Evolutionary conservation across 1,140 invertebrate species (phyloP), one percentile per base, ranked within the genome.

Genomic region (Mya arenaria): DNA sequence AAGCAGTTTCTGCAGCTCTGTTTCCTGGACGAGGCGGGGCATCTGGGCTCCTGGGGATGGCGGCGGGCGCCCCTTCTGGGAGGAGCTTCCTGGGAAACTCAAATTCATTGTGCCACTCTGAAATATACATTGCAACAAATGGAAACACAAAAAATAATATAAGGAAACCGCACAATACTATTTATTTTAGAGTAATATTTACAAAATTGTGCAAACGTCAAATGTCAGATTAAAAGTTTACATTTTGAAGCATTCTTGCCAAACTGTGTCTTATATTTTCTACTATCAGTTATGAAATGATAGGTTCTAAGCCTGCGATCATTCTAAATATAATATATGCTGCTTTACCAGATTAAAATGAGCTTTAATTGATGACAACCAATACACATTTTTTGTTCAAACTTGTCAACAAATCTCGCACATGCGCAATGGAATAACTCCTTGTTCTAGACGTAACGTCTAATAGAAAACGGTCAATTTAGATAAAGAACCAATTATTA

Each of bases 1-100:
- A 37, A 92, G 78, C 62, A 92, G 72, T 69, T 92, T 92, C 56
- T 92, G 91, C 25, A 92, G 74, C 74, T 92, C 91, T 48, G 89
- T 90, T 65, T 92, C 89, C 63, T 87, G 82, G 28, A 83, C 84
- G 1, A 89, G 66, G 17, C 84, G 79, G 10, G 88, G 85, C 36
- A 90, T 68, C 2, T 80, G 77, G 19, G 83, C 85, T 30, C 66
- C 66, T 10, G 84, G 82, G 17, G 80, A 79, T 37, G 82, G 4
- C 28, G 84, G 84, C 4, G 75, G 79, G 15, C 52, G 62, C n/a
- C 82, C 82, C 23, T 62, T 25, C n/a, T 48, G n/a, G 48, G 30
- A 25, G 1, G 37, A 4, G 10, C 65, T 77, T 28, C 82, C 82
- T 32, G 58, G 72, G 62, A 83, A 83, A 55, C 82, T 77, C 17